Evolutionary conservation across 2,113 vertebrate species (phyloP).

Genomic region (Hippoglossus stenolepis): DNA sequence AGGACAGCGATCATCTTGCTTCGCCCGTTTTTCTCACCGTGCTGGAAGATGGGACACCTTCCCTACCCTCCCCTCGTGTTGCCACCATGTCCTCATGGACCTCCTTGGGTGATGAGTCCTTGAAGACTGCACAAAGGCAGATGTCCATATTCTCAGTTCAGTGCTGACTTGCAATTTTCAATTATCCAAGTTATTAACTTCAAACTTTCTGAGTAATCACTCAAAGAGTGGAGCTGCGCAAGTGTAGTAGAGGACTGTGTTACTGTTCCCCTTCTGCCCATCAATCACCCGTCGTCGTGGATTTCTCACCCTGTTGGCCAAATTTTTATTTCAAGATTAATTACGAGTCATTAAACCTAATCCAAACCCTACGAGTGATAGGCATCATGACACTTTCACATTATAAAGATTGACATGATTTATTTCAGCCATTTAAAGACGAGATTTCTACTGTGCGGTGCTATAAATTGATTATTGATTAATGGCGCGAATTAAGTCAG

Average conservation of each 20-base stretch:
- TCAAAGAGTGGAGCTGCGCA: not conserved
- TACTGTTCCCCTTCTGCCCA: not conserved
- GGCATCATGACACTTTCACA: not conserved
- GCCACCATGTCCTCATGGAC: not conserved
- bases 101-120: not conserved
- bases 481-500: constrained; percentile 28
- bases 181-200: not conserved
- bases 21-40: no score
- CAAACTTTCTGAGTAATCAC: not conserved
- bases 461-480: constrained; percentile 16
- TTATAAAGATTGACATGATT: constrained; percentile 17
- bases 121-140: not conserved
- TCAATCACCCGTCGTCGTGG: not conserved
- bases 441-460: not conserved
- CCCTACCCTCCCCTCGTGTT: not conserved
- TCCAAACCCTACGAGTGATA: not conserved
- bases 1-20: no score
- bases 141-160: not conserved
- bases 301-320: not conserved
- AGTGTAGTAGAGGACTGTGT: not conserved
- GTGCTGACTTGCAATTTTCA: not conserved
- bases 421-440: constrained; percentile 17
- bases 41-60: no score
- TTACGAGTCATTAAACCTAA: constrained; percentile 1
- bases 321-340: not conserved